Evolutionary conservation across 1,140 invertebrate genomes (phyloP), one percentile per base, ranked within the genome.

Genomic region (Drosophila fuyamai): DNA sequence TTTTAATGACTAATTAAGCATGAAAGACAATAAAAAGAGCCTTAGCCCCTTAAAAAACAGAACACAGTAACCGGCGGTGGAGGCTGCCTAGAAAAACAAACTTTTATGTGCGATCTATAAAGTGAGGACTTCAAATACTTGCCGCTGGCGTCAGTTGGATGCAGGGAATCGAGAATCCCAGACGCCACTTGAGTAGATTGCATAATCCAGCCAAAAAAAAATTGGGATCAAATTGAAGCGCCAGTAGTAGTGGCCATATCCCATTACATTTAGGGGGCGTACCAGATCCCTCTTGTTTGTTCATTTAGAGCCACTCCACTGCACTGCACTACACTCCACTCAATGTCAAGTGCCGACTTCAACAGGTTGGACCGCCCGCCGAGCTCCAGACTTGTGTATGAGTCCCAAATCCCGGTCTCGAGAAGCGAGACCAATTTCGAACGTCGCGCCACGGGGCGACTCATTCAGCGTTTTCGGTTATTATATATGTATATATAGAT

Each of bases 1-100:
- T 77, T 82, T 88, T 86, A 88, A 86, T 73, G 83, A 79, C 83
- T 86, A 86, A 86, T 86, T 88, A 86, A 88, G 55, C 83, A 82
- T 63, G 71, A 70, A 77, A 81, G 70, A 71, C 82, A 77, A 86
- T 85, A 85, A 85, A 85, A 50, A 38, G 18, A 44, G 14, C 13
- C 43, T 35, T 50, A 65, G 44, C 29, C 41, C 44, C 53, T 27
- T 67, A 61, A 50, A 58, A 47, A 18, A 53, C n/a, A 38, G 32
- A 50, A 50, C 13, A n/a, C 36, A 38, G 10, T 14, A 41, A 74
- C 4, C 41, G 32, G n/a, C 32, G n/a, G 29, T 46, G 56, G 55
- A 72, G 60, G 57, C 57, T 54, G 66, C n/a, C 48, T 47, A 53
- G 50, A 47, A 57, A 57, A 56, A 79, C 62, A 32, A 55, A 67